Conservation (phyloP, 2,888 invertebrate genomes). For the Mycogona germanica region DNA sequence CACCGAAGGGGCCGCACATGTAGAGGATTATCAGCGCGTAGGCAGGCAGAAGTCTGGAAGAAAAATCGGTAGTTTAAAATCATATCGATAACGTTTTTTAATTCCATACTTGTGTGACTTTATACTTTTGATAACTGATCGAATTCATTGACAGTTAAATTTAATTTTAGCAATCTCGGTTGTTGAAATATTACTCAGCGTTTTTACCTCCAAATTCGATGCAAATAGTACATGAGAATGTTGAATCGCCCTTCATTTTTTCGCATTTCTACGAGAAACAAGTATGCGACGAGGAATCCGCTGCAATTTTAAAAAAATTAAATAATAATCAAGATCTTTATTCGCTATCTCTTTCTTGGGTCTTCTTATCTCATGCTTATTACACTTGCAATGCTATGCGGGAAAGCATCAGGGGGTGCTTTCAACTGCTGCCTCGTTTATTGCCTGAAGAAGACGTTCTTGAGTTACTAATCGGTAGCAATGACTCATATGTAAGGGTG, state of each 20-base stretch:
- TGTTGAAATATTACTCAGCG: not conserved
- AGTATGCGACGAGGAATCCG: slow-evolving; percentile 13
- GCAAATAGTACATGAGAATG: slow-evolving; percentile 6
- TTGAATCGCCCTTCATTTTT: slow-evolving; percentile 2
- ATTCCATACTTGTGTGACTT: too few relatives aligned
- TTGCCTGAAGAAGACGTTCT: too few relatives aligned
- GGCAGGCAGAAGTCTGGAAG: not conserved
- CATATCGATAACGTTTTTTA: too few relatives aligned
- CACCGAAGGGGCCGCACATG: not conserved
- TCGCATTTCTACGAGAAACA: slow-evolving; percentile 9
- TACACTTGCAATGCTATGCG: too few relatives aligned
- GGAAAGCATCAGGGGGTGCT: too few relatives aligned
- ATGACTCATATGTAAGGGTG: too few relatives aligned
- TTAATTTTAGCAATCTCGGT: not conserved
- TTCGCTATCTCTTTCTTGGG: too few relatives aligned
- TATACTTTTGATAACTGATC: too few relatives aligned
- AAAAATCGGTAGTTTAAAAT: not conserved
- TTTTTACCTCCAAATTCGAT: slow-evolving; percentile 13
- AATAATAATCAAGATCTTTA: not conserved
- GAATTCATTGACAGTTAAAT: not conserved
- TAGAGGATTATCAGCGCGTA: slow-evolving; percentile 6
- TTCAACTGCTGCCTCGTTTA: too few relatives aligned
- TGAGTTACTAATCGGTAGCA: too few relatives aligned
- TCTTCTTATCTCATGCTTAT: too few relatives aligned
- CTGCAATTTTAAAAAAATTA: slow-evolving; percentile 1